Conservation (phyloP, 1,140 invertebrate genomes). For the Atta colombica region DNA sequence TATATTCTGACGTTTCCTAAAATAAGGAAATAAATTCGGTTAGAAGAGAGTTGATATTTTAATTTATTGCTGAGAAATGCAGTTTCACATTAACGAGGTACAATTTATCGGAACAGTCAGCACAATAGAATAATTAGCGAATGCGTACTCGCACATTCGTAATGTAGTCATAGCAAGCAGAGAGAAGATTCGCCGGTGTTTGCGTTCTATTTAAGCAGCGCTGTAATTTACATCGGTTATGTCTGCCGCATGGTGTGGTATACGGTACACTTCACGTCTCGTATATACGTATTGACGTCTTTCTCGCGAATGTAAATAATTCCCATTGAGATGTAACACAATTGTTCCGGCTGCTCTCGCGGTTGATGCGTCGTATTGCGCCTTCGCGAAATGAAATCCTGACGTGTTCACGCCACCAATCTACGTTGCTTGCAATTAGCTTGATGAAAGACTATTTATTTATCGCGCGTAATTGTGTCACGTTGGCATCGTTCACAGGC, state of each 20-base stretch:
- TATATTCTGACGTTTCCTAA: not conserved
- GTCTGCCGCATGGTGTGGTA: slow-evolving; percentile 21
- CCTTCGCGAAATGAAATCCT: slow-evolving; percentile 39
- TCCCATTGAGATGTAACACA: slow-evolving; percentile 53
- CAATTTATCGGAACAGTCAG: slow-evolving; percentile 29
- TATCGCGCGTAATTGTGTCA: slow-evolving; percentile 22
- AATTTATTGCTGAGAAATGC: slow-evolving; percentile 22
- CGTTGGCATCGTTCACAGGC: not conserved
- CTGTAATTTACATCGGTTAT: slow-evolving; percentile 60
- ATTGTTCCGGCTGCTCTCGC: slow-evolving; percentile 49
- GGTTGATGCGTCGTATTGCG: slow-evolving; percentile 30
- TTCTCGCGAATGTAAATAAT: slow-evolving; percentile 62
- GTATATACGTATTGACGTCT: slow-evolving; percentile 39
- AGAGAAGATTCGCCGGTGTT: slow-evolving; percentile 51
- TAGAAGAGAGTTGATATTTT: not conserved
- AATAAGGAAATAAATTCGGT: not conserved
- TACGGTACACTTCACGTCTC: not conserved
- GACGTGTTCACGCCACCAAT: slow-evolving; percentile 28
- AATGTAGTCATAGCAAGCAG: slow-evolving; percentile 46
- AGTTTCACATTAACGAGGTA: slow-evolving; percentile 8
- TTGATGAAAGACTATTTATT: slow-evolving; percentile 57
- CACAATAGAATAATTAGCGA: slow-evolving; percentile 55
- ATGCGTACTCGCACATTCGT: slow-evolving; percentile 32
- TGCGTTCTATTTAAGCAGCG: slow-evolving; percentile 49
- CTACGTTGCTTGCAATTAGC: slow-evolving; percentile 43